phyloP scores from a whole-genome alignment of 1,140 invertebrate species.

The Hermatobates lingyangjiaoensis region DNA sequence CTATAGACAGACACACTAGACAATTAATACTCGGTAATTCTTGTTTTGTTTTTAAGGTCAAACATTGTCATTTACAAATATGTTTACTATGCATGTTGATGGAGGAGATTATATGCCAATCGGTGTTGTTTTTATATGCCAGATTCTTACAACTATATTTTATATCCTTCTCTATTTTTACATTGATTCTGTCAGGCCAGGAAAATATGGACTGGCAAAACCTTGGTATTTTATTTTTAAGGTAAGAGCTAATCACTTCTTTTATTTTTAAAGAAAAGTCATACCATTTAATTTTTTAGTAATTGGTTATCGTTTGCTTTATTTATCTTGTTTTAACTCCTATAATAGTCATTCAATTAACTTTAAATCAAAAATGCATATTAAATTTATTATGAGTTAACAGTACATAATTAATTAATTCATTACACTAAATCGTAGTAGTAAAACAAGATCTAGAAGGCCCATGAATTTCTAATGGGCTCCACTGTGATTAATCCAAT shows the following conservation, averaged over 20 bases:
- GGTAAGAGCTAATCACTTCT: constrained; percentile 4
- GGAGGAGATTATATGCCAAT: neutral
- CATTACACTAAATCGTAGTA: too few species aligned
- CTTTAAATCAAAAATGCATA: neutral
- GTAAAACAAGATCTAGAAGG: too few species aligned
- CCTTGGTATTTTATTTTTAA: constrained; percentile 15
- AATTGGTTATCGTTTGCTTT: neutral
- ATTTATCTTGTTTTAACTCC: neutral
- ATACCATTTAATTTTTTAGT: neutral
- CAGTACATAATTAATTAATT: neutral
- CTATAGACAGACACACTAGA: neutral
- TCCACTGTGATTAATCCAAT: too few species aligned
- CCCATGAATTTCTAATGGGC: too few species aligned
- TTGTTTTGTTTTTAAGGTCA: neutral
- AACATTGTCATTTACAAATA: neutral
- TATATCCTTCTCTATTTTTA: constrained; percentile 7
- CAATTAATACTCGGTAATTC: neutral
- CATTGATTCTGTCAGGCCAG: constrained; percentile 15
- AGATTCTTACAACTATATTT: neutral
- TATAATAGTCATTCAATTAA: neutral
- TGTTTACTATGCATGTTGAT: neutral
- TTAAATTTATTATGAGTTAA: neutral
- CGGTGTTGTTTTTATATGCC: neutral
- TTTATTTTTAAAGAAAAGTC: neutral
- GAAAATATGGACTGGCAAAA: constrained; percentile 12